These are phyloP conservation scores for Cassiopea xamachana DNA, from an alignment of 30 jellyfish, hydroid and myxozoan species.

Conservation along the genomic window DNA sequence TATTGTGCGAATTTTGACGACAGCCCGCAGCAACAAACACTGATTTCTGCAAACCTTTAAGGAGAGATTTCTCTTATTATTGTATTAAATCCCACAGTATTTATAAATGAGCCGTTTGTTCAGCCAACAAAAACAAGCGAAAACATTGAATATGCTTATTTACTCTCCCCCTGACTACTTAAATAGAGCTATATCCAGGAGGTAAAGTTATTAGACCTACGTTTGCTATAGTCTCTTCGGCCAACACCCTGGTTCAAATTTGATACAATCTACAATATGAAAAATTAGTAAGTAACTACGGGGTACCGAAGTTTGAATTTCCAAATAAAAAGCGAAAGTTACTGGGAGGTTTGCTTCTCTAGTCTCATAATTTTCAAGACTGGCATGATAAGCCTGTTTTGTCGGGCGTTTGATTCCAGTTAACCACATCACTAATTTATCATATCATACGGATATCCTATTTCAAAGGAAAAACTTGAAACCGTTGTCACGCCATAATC, in stretches of 20 bases:
- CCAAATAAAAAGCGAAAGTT: no score
- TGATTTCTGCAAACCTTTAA: slow-evolving; percentile 19
- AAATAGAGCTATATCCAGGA: background rate
- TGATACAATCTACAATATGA: background rate
- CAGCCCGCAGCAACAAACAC: slow-evolving; percentile 27
- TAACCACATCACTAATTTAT: background rate
- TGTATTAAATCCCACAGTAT: slow-evolving; percentile 52
- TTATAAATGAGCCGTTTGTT: slow-evolving; percentile 17
- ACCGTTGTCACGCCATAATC: background rate
- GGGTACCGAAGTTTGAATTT: no score
- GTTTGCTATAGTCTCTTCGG: background rate
- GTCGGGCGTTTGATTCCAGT: background rate
- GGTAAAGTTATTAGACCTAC: background rate
- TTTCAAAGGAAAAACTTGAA: background rate
- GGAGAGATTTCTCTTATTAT: slow-evolving; percentile 28
- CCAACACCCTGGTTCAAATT: background rate
- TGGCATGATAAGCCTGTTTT: background rate
- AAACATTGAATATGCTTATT: slow-evolving; percentile 3
- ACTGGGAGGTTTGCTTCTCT: no score
- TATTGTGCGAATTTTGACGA: slow-evolving; percentile 13
- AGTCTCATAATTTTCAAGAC: no score
- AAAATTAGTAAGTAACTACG: no score
- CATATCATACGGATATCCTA: background rate
- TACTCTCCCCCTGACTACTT: background rate
- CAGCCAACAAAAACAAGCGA: background rate